These are phyloP conservation scores for Lepidochrysops patricia DNA, from an alignment of 2,888 invertebrate genomes.

Conservation along the genomic window DNA sequence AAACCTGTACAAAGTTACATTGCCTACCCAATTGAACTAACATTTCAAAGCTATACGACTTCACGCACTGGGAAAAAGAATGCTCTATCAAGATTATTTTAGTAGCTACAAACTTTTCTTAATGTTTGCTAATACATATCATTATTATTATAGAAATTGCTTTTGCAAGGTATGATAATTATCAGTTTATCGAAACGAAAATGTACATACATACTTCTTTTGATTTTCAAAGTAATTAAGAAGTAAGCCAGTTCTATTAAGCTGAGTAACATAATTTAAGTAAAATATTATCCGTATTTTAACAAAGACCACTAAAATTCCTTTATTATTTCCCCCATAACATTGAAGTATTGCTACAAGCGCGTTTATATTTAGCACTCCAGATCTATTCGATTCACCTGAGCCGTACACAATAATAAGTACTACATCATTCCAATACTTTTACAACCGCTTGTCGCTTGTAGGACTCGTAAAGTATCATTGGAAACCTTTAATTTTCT, in stretches of 20 bases:
- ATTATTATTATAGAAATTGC: neutral
- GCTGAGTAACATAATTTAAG: neutral
- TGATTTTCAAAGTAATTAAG: no score
- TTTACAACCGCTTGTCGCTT: constrained; percentile 64
- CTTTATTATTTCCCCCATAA: neutral
- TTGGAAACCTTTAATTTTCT: constrained; percentile 68
- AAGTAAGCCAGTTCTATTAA: no score
- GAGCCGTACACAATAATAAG: constrained; percentile 22
- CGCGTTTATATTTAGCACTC: constrained; percentile 14
- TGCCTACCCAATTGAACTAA: constrained; percentile 27
- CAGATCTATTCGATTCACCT: constrained; percentile 16
- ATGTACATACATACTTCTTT: no score
- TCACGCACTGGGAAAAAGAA: constrained; percentile 25
- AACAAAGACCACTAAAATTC: neutral
- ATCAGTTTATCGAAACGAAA: no score
- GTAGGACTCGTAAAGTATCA: constrained; percentile 64
- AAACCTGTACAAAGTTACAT: constrained; percentile 44
- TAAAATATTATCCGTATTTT: neutral
- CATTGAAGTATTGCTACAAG: neutral
- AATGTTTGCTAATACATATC: neutral
- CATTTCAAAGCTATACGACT: constrained; percentile 22
- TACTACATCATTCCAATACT: constrained; percentile 41
- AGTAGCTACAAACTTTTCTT: neutral
- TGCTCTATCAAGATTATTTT: neutral
- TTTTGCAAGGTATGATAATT: no score